Evolutionary conservation across 2,113 vertebrate genomes (phyloP), one percentile per base, ranked within the genome.

Genomic region (Dissostichus mawsoni): DNA sequence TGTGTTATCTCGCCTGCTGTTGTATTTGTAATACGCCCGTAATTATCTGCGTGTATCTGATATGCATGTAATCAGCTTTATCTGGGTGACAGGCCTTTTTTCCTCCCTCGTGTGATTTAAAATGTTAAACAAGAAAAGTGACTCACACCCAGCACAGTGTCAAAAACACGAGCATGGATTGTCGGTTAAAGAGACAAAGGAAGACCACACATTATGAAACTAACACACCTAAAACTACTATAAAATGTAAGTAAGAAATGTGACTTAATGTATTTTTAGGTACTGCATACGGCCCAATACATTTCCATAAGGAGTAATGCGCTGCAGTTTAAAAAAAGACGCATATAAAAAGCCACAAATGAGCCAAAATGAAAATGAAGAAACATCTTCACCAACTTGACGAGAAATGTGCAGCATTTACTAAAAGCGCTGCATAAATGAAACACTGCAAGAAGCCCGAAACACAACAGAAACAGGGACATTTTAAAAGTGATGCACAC

Each of bases 11-110:
- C 57, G 67, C 82, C 74, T 91, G 75, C 87, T 80, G 82, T 85
- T 87, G 84, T 77, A 87, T 91, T 93, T 91, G 86, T 90, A 86
- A 90, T 89, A 90, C 62, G 58, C 83, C 82, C 67, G 72, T 89
- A 91, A 93, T 93, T 91, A 93, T 90, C 87, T 80, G 68, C 85
- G 69, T 87, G 83, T 79, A 90, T 93, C 89, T 87, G 92, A 92
- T 93, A 93, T 84, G 86, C 86, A 78, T 72, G 64, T 91, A 92
- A 93, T 94, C 91, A 84, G 87, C 77, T 89, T 87, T 83, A 94
- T 94, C 92, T 90, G 76, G 41, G 55, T 76, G 89, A 84, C 91
- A 83, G 80, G 23, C 81, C 20, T 73, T 89, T 88, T 70, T 80
- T 62, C 10, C n/a, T 12, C 57, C 70, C 48, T 62, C 71, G 74